Evolutionary conservation across 1,140 invertebrate species (phyloP).

Genomic region (Psilanteris sp.): DNA sequence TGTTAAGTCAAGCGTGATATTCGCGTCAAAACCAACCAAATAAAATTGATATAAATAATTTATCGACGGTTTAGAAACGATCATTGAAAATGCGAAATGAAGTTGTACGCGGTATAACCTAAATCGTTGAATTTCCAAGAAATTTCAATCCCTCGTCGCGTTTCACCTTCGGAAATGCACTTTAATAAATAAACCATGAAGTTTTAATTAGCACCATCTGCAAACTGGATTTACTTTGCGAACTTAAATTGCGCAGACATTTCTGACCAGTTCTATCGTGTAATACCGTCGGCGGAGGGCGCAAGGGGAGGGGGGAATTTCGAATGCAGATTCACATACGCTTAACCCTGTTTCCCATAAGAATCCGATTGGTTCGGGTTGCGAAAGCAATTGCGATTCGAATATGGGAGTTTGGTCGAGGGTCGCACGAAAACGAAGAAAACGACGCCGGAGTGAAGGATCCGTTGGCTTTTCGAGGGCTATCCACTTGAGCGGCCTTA

Average conservation of each 20-base stretch:
- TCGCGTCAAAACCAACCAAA: no score
- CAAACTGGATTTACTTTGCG: constrained; percentile 8
- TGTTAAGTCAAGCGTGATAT: no score
- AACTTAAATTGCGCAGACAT: constrained; percentile 10
- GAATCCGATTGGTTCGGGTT: constrained; percentile 12
- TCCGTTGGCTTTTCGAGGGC: constrained; percentile 33
- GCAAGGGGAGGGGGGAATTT: constrained; percentile 9
- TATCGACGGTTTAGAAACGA: no score
- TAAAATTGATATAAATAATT: no score
- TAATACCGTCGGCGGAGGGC: no score
- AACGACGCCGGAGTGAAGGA: constrained; percentile 23
- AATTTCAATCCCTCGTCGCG: no score
- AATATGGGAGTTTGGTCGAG: constrained; percentile 33
- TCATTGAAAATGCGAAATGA: no score
- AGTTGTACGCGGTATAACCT: no score
- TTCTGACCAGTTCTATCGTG: background rate
- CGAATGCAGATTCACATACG: constrained; percentile 25
- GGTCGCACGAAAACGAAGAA: constrained; percentile 32
- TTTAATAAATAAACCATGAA: constrained; percentile 33
- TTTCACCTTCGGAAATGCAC: no score
- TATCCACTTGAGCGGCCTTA: constrained; percentile 50
- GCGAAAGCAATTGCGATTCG: constrained; percentile 7
- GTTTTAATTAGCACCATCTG: constrained; percentile 24
- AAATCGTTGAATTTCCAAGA: no score
- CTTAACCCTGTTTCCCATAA: constrained; percentile 47